Base-by-base conservation (phyloP, 2,888 invertebrate genomes). In the Dasypogon diadema region DNA sequence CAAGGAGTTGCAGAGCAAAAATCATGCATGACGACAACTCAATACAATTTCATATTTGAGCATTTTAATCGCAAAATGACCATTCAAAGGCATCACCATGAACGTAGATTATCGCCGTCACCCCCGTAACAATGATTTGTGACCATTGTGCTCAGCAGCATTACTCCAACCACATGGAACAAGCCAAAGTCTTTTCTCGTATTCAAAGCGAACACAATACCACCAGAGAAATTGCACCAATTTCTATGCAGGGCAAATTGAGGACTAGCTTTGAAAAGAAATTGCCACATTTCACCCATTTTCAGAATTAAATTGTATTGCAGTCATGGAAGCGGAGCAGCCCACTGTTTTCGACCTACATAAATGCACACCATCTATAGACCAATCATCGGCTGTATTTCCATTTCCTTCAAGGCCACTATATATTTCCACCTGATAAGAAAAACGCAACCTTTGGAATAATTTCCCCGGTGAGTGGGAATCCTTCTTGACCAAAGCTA, bases 371-470 rank as follows among this genome's bases (percentile, higher is more conserved):
- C 37, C 37, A 18, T 58, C n/a, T 16, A 58, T 30, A 58, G 26
- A 30, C 37, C 21, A 34, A 18, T 60, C 37, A 16, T 34, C 60
- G 34, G 37, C 37, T n/a, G 37, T n/a, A 34, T 34, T 60, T 60
- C 21, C 34, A 3, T 18, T 37, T 10, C 16, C 16, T 34, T 37
- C 60, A 60, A 60, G 60, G 60, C 18, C 21, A 12, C 60, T 16
- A 60, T 42, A 12, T 37, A 16, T 60, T 60, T 60, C 51, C 37
- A 60, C 34, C 60, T 60, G 60, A 60, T 60, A 60, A 60, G 60
- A 21, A 60, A 60, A 60, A 60, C 60, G 60, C 60, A 60, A 60
- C 37, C 60, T n/a, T 34, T 34, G 18, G 34, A 60, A 60, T 60
- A 60, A 60, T 60, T 60, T 60, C 10, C 10, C 58, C 26, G 18